These are phyloP conservation scores for Lymantria monacha DNA, from an alignment of 2,888 invertebrate genomes.

Conservation along the genomic window DNA sequence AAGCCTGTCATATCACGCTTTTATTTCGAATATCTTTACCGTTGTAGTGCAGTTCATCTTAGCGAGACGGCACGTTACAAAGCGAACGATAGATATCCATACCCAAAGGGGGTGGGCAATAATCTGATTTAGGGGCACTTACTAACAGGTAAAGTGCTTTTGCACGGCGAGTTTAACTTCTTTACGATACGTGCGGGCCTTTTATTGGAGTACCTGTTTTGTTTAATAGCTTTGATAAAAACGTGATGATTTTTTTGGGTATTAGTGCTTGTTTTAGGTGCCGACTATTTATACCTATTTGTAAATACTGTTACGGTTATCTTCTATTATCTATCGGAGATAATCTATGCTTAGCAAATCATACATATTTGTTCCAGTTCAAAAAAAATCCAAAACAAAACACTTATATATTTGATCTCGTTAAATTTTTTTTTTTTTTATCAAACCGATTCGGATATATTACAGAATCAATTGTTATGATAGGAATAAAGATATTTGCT, in stretches of 20 bases:
- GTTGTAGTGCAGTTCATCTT: conserved; percentile 26
- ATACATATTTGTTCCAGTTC: no score
- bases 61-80: conserved; percentile 30
- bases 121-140: conserved; percentile 70
- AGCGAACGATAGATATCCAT: conserved; percentile 20
- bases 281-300: background rate
- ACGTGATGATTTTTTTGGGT: background rate
- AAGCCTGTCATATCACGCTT: no score
- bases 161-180: conserved; percentile 53
- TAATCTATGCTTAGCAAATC: no score
- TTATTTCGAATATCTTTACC: no score
- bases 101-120: conserved; percentile 31
- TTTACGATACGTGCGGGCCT: conserved; percentile 30
- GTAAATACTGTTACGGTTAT: no score
- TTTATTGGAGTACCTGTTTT: conserved; percentile 17
- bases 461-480: no score
- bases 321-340: no score
- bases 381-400: no score
- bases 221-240: conserved; percentile 1
- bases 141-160: conserved; percentile 70
- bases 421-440: no score
- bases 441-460: no score
- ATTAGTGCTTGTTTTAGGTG: background rate
- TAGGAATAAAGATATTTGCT: no score
- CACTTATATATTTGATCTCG: no score